Evolutionary conservation across 2,888 invertebrate species (phyloP).

Genomic region (Catocala fraxini): DNA sequence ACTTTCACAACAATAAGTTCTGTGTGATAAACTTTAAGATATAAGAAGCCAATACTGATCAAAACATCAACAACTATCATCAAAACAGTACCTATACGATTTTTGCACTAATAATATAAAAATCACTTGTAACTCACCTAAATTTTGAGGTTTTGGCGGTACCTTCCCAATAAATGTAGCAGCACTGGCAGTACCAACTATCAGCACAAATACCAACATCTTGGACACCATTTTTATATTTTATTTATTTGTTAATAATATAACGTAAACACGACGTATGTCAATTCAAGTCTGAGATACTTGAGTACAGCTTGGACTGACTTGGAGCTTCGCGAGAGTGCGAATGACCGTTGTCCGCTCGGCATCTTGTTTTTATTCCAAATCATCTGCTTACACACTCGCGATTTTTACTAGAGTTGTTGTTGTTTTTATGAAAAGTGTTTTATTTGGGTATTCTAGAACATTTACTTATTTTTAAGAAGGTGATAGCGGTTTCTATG

Average conservation of each 20-base stretch:
- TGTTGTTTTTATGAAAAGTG: neutral
- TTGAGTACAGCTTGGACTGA: conserved; percentile 46
- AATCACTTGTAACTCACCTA: conserved; percentile 62
- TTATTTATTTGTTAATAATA: conserved; percentile 6
- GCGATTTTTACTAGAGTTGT: conserved; percentile 41
- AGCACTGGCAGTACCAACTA: conserved; percentile 64
- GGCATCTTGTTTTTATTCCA: conserved; percentile 73
- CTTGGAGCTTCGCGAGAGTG: conserved; percentile 45
- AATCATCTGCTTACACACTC: conserved; percentile 57
- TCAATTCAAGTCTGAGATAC: conserved; percentile 32
- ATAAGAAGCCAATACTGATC: too few species aligned
- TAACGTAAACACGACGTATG: conserved; percentile 14
- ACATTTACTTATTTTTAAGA: neutral
- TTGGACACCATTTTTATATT: conserved; percentile 68
- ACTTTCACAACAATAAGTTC: too few species aligned
- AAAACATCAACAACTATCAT: neutral
- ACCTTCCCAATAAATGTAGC: conserved; percentile 63
- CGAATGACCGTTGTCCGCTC: conserved; percentile 63
- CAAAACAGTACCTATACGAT: neutral
- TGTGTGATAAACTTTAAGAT: too few species aligned
- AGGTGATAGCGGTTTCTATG: too few species aligned
- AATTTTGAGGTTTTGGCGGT: conserved; percentile 66
- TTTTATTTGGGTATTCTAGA: neutral
- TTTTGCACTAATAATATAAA: neutral
- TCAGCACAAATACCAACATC: conserved; percentile 62